Evolutionary conservation across 2,888 invertebrate species (phyloP), one percentile per base, ranked within the genome.

Genomic region (Andrena marginata): DNA sequence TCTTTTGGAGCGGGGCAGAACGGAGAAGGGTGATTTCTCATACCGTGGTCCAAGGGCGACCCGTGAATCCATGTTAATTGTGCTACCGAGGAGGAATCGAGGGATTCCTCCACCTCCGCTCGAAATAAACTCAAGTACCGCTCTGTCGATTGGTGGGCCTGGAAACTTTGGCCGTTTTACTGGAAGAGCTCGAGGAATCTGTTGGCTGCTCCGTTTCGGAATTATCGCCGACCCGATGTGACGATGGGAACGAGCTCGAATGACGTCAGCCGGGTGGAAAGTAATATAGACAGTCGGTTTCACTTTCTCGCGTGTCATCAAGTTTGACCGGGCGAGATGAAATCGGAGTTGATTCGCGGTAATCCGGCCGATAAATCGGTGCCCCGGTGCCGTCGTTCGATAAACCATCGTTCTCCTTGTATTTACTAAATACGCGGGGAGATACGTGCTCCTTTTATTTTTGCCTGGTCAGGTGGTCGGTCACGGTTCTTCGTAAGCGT

Each of bases 11-110:
- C 68, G 35, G 82, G 56, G 56, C 75, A 80, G 78, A 83, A 75
- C 62, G 77, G 62, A 74, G 64, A 81, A 81, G 75, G 82, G 80
- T 82, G 86, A 87, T 87, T 87, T 87, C 86, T 87, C 86, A 87
- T 83, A 56, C 77, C 62, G 84, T 77, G 78, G 76, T 31, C 64
- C 70, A 77, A 70, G 77, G 71, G 56, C 64, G 48, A 26, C 59
- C 2, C 64, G 48, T 64, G 70, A 71, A 77, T 77, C 33, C 56
- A 23, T 56, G 54, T 56, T 69, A 56, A 69, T 69, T 54, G 35
- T 23, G 33, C 35, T 56, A 69, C 16, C 20, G 20, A 8, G 6
- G 51, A 20, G 51, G 20, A 20, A 20, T 51, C 8, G 8, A 0
- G 51, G 51, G 20, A 51, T 51, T 20, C 51, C 8, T 20, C 20